phyloP scores from a whole-genome alignment of 2,113 vertebrate species.

The Poeciliopsis prolifica region DNA sequence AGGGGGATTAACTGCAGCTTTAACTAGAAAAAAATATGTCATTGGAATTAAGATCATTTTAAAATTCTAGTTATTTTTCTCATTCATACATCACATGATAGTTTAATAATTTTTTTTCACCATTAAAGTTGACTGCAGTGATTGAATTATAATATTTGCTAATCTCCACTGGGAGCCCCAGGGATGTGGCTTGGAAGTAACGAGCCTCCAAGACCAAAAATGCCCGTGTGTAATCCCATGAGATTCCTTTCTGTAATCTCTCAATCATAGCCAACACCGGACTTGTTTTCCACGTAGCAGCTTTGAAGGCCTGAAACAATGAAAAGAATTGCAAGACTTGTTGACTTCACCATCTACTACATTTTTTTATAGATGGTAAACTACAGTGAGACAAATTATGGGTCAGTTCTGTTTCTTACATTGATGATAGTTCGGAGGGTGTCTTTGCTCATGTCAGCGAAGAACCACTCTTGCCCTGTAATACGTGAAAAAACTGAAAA shows the following conservation, averaged over 20 bases:
- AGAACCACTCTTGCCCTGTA: constrained; percentile 79
- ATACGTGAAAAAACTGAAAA: constrained; percentile 58
- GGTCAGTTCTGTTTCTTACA: constrained; percentile 47
- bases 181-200: constrained; percentile 73
- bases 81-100: neutral
- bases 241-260: constrained; percentile 62
- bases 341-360: too few species aligned
- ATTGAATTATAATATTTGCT: constrained; percentile 76
- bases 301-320: constrained; percentile 58
- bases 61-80: too few species aligned
- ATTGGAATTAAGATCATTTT: too few species aligned
- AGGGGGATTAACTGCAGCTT: constrained; percentile 64
- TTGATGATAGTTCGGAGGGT: constrained; percentile 52
- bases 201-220: constrained; percentile 72
- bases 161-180: constrained; percentile 80
- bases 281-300: constrained; percentile 63
- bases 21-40: constrained; percentile 53
- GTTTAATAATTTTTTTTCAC: constrained; percentile 58
- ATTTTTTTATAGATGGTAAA: neutral
- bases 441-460: constrained; percentile 66
- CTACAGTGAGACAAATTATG: neutral
- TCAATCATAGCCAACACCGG: constrained; percentile 63
- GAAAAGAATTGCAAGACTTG: constrained; percentile 1
- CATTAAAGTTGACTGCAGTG: constrained; percentile 69
- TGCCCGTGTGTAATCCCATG: constrained; percentile 73